phyloP scores from a whole-genome alignment of 2,113 vertebrate species.

The Myrmecobius fasciatus region DNA sequence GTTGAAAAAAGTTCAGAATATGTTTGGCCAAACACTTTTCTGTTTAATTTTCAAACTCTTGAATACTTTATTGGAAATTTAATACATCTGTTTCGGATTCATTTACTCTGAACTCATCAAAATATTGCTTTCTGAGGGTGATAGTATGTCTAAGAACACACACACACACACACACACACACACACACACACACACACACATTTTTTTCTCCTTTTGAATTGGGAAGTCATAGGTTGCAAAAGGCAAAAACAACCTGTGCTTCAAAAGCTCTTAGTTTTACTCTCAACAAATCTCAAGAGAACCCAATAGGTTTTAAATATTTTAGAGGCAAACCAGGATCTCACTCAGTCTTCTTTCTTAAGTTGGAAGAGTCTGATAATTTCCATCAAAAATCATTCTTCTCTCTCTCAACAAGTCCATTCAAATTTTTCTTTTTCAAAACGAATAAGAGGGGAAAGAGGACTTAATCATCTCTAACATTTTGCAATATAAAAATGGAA shows the following conservation, averaged over 20 bases:
- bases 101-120: conserved; percentile 38
- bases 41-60: conserved; percentile 46
- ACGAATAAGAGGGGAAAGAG: conserved; percentile 40
- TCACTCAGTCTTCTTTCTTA: background rate
- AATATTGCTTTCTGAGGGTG: conserved; percentile 32
- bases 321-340: background rate
- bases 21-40: background rate
- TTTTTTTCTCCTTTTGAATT: background rate
- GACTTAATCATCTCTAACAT: conserved; percentile 67
- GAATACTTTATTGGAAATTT: conserved; percentile 41
- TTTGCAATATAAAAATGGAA: conserved; percentile 56
- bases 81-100: conserved; percentile 57
- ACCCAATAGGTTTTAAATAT: background rate
- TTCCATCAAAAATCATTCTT: conserved; percentile 40
- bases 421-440: background rate
- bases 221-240: conserved; percentile 22
- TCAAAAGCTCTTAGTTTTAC: conserved; percentile 17
- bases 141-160: background rate
- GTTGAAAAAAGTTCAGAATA: conserved; percentile 5
- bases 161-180: too few species aligned
- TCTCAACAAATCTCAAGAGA: conserved; percentile 12
- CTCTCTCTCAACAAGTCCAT: conserved; percentile 44
- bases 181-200: too few species aligned
- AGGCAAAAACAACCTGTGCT: background rate
- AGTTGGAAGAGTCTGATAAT: conserved; percentile 27